phyloP scores from a whole-genome alignment of 2,797 vertebrate genomes.

The Lagocephalus sceleratus region DNA sequence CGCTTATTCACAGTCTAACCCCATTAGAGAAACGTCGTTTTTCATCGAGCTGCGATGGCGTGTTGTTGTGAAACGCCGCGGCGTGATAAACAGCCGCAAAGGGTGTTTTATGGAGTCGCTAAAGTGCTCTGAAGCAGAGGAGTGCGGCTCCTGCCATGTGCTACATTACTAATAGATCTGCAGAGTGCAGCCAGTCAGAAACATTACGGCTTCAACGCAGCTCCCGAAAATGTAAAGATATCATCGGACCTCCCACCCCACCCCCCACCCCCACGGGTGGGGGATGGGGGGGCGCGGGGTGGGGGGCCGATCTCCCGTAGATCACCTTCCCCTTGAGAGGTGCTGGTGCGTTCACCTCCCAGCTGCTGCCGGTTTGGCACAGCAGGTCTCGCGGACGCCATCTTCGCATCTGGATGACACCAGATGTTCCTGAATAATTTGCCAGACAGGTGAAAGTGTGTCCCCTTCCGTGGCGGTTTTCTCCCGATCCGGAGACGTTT shows the following conservation, averaged over 20 bases:
- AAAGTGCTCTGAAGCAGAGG: constrained; percentile 47
- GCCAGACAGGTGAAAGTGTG: constrained; percentile 61
- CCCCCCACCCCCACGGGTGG: too few species aligned
- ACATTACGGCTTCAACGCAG: constrained; percentile 40
- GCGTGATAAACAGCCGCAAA: constrained; percentile 46
- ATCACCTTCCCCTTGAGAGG: constrained; percentile 47
- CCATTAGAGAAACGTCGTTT: too few species aligned
- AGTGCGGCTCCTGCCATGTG: constrained; percentile 41
- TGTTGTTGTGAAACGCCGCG: too few species aligned
- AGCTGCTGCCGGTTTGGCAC: constrained; percentile 58
- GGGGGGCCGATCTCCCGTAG: too few species aligned
- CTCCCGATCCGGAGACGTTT: constrained; percentile 15
- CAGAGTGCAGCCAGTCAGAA: constrained; percentile 33
- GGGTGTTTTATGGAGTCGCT: constrained; percentile 52
- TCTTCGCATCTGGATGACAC: constrained; percentile 55
- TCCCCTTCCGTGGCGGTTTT: constrained; percentile 21
- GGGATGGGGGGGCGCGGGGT: too few species aligned
- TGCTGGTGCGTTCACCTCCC: constrained; percentile 52
- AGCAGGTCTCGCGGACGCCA: constrained; percentile 41
- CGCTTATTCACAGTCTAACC: too few species aligned
- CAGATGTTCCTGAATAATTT: constrained; percentile 71
- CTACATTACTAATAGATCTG: constrained; percentile 44
- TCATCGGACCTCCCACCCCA: constrained; percentile 6
- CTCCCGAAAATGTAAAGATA: constrained; percentile 35
- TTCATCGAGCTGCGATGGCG: too few species aligned